Conservation (phyloP, 1,140 invertebrate genomes). For the Leucophenga varia region DNA sequence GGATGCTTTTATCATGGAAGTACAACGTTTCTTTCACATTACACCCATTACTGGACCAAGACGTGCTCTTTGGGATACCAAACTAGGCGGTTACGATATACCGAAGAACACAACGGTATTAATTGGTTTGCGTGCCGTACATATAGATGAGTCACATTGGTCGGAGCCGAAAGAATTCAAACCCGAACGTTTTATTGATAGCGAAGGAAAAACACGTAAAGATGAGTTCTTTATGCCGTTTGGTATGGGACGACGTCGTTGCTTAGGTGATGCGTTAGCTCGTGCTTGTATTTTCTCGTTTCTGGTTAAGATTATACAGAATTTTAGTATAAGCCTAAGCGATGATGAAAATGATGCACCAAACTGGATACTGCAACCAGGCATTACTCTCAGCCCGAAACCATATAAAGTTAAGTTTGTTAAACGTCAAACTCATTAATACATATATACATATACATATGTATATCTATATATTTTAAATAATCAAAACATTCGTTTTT, state of each 20-base stretch:
- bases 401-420: conserved; percentile 52
- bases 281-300: conserved; percentile 72
- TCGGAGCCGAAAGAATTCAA: conserved; percentile 68
- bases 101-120: conserved; percentile 68
- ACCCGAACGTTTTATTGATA: conserved; percentile 69
- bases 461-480: conserved; percentile 5
- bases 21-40: conserved; percentile 64
- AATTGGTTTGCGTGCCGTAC: conserved; percentile 66
- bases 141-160: conserved; percentile 65
- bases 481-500: conserved; percentile 16
- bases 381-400: conserved; percentile 51
- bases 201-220: conserved; percentile 36
- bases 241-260: conserved; percentile 71
- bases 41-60: conserved; percentile 70
- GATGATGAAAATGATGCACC: conserved; percentile 28
- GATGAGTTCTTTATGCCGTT: conserved; percentile 65
- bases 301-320: conserved; percentile 70
- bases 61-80: conserved; percentile 62
- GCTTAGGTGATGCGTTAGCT: conserved; percentile 75
- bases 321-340: conserved; percentile 54
- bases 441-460: conserved; percentile 4
- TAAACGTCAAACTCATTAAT: conserved; percentile 14
- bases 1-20: conserved; percentile 68
- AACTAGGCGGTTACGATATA: conserved; percentile 66
- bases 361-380: conserved; percentile 38